A percentile compares a stretch with the other conserved stretches of the same genome.
These are phyloP conservation scores for Cynoglossus semilaevis DNA, from an alignment of 2,113 vertebrate genomes.

Conservation along the genomic window DNA sequence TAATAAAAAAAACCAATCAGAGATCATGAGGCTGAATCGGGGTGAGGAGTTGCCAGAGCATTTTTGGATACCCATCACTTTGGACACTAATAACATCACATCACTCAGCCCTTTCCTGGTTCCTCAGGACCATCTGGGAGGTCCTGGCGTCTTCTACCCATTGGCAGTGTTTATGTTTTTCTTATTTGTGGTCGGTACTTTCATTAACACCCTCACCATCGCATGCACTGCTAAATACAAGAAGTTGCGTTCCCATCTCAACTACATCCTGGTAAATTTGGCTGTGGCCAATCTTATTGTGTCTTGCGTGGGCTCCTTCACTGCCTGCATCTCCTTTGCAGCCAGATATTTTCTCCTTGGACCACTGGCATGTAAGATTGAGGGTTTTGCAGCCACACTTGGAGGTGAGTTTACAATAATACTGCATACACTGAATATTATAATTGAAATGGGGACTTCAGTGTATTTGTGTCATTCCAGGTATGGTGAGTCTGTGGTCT, in stretches of 20 bases:
- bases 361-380: conserved; percentile 70
- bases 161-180: conserved; percentile 72
- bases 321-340: conserved; percentile 61
- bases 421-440: too few relatives aligned
- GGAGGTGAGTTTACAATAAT: conserved; percentile 63
- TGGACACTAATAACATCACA: conserved; percentile 72
- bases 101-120: conserved; percentile 75
- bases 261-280: conserved; percentile 82
- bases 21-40: conserved; percentile 38
- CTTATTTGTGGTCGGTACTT: conserved; percentile 55
- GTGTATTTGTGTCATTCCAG: conserved; percentile 43
- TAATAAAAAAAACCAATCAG: neutral
- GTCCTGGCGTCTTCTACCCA: conserved; percentile 39
- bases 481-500: conserved; percentile 79
- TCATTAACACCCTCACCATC: conserved; percentile 73
- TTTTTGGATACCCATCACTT: conserved; percentile 71
- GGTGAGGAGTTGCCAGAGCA: conserved; percentile 69
- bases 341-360: conserved; percentile 76
- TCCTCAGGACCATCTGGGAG: conserved; percentile 76
- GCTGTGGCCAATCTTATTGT: conserved; percentile 75
- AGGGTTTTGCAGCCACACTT: conserved; percentile 74
- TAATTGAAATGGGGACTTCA: too few relatives aligned
- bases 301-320: conserved; percentile 69
- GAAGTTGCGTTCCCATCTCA: conserved; percentile 79
- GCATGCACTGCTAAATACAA: conserved; percentile 73